These are phyloP conservation scores for Agrilus planipennis DNA, from an alignment of 1,140 invertebrate genomes.

Conservation along the genomic window DNA sequence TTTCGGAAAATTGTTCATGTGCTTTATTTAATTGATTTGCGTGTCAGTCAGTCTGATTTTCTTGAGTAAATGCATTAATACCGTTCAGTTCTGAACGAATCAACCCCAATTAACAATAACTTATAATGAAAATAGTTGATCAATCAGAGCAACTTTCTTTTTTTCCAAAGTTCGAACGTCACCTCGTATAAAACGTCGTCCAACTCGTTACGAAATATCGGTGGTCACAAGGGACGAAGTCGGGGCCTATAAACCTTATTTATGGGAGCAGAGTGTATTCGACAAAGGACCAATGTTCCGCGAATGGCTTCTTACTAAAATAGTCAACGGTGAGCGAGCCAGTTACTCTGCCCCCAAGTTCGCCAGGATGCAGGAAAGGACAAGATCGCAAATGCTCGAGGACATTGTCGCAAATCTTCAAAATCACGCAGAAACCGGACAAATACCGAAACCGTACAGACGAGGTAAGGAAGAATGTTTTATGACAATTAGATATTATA, in stretches of 20 bases:
- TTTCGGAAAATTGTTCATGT: no score
- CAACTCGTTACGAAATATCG: constrained; percentile 79
- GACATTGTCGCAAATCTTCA: constrained; percentile 88
- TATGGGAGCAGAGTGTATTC: constrained; percentile 89
- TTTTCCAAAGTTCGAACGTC: constrained; percentile 58
- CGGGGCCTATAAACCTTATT: constrained; percentile 90
- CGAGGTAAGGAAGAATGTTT: constrained; percentile 44
- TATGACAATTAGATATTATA: background rate
- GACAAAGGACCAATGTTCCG: constrained; percentile 78
- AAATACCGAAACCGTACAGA: constrained; percentile 87
- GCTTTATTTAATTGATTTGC: no score
- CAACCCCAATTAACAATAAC: no score
- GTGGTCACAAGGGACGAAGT: constrained; percentile 95
- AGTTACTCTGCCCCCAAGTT: constrained; percentile 96
- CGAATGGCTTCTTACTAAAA: constrained; percentile 93
- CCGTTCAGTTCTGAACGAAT: no score
- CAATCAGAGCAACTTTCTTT: constrained; percentile 3
- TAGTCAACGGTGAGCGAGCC: constrained; percentile 93
- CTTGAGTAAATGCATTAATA: no score
- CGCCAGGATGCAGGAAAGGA: constrained; percentile 86
- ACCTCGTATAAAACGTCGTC: constrained; percentile 70
- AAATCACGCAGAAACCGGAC: constrained; percentile 88
- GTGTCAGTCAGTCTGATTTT: no score
- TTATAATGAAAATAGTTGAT: no score
- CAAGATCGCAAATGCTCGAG: constrained; percentile 83